These are phyloP conservation scores for Sinocyclocheilus grahami DNA, from an alignment of 2,113 vertebrate species.

Conservation along the genomic window DNA sequence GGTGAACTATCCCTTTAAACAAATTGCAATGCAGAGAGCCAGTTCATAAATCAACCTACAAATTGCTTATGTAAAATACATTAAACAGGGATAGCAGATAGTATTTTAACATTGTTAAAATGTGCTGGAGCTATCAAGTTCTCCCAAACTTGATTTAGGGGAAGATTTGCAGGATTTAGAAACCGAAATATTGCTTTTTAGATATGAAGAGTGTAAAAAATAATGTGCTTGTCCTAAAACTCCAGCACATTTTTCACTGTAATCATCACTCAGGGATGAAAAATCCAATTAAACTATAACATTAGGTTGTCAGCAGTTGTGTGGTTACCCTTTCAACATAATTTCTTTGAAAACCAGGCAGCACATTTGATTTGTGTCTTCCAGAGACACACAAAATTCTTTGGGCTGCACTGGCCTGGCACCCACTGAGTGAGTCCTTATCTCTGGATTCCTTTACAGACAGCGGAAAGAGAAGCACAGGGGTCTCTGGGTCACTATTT, in stretches of 20 bases:
- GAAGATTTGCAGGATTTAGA: constrained; percentile 4
- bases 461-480: constrained; percentile 17
- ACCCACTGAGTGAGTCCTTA: not conserved
- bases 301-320: not conserved
- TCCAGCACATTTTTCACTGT: not conserved
- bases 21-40: not conserved
- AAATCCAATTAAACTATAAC: not conserved
- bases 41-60: not conserved
- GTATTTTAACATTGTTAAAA: not conserved
- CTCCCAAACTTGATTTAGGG: not conserved
- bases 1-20: not conserved
- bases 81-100: not conserved
- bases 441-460: constrained; percentile 38
- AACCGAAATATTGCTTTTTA: not conserved
- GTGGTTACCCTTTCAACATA: constrained; percentile 6
- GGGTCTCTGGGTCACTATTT: constrained; percentile 39
- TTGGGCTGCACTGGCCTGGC: not conserved
- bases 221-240: constrained; percentile 3
- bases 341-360: not conserved
- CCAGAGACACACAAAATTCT: not conserved
- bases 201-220: not conserved
- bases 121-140: not conserved
- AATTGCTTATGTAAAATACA: not conserved
- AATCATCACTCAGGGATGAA: not conserved
- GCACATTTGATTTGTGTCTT: not conserved